phyloP scores from a whole-genome alignment of 1,140 invertebrate genomes.

The Zaprionus nigranus region DNA sequence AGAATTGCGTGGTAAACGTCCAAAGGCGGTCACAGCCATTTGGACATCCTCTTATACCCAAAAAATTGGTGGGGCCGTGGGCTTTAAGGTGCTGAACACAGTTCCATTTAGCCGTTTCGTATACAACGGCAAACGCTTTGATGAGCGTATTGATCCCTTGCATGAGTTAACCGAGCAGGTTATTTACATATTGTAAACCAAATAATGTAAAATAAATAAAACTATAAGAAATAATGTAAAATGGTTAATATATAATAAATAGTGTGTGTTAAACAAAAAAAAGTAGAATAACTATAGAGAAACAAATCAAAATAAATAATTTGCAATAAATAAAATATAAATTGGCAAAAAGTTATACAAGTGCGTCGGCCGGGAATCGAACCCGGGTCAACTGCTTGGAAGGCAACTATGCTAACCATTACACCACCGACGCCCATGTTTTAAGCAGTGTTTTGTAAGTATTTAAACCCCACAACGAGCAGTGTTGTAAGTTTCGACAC shows the following conservation, averaged over 20 bases:
- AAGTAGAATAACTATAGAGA: conserved; percentile 49
- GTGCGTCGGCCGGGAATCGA: conserved; percentile 96
- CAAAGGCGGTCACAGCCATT: conserved; percentile 86
- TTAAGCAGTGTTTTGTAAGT: rapidly evolving
- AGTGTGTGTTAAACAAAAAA: conserved; percentile 44
- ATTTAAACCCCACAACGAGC: background rate
- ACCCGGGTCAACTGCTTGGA: conserved; percentile 98
- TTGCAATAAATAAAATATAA: conserved; percentile 1
- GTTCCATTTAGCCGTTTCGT: conserved; percentile 85
- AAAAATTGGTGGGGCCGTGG: conserved; percentile 85
- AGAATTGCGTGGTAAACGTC: conserved; percentile 84
- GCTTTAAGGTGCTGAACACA: conserved; percentile 85
- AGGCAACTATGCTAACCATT: conserved; percentile 91
- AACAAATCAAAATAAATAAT: background rate
- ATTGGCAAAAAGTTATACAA: conserved; percentile 73
- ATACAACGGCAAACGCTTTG: conserved; percentile 86
- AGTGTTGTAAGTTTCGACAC: background rate
- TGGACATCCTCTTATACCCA: conserved; percentile 86
- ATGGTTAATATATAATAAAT: background rate
- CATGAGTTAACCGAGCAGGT: conserved; percentile 65
- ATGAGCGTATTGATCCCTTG: conserved; percentile 84
- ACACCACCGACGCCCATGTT: conserved; percentile 88
- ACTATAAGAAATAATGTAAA: background rate
- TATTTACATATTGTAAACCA: conserved; percentile 46
- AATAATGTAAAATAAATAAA: background rate